Evolutionary conservation across 2,888 invertebrate genomes (phyloP).

Genomic region (Helicoverpa assulta): DNA sequence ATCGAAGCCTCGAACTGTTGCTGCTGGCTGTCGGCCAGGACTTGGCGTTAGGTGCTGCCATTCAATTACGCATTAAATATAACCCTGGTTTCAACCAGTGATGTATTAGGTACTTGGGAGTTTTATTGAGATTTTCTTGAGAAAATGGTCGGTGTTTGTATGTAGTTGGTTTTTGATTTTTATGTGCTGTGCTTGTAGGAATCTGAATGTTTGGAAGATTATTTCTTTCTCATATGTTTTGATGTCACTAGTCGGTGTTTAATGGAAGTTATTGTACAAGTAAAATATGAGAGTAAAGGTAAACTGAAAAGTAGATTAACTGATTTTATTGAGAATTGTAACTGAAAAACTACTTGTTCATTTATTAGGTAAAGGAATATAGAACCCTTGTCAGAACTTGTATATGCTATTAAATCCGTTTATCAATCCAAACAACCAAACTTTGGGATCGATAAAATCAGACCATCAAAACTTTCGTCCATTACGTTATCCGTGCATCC

Average conservation of each 20-base stretch:
- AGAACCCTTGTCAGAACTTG: not conserved
- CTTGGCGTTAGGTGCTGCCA: slow-evolving; percentile 48
- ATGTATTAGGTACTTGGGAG: slow-evolving; percentile 42
- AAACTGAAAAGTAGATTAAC: not conserved
- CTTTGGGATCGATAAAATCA: slow-evolving; percentile 16
- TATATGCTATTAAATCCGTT: slow-evolving; percentile 4
- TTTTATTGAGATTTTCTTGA: slow-evolving; percentile 38
- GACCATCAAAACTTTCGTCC: slow-evolving; percentile 22
- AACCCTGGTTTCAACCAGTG: slow-evolving; percentile 42
- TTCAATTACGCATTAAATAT: slow-evolving; percentile 66
- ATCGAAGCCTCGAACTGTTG: slow-evolving; percentile 68
- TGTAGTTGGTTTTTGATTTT: slow-evolving; percentile 14
- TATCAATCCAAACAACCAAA: slow-evolving; percentile 19
- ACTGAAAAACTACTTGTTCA: not conserved
- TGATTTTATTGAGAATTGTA: not conserved
- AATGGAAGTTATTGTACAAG: not conserved
- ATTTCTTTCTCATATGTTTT: too few species aligned
- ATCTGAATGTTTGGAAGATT: not conserved
- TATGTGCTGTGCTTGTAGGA: not conserved
- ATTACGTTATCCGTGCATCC: slow-evolving; percentile 17
- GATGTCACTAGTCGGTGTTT: not conserved
- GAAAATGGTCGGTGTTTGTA: not conserved
- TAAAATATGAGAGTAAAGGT: too few species aligned
- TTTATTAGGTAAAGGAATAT: not conserved
- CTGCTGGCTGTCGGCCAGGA: slow-evolving; percentile 68